phyloP scores from a whole-genome alignment of 30 jellyfish, hydroid and myxozoan species.

The Rhopilema esculentum region DNA sequence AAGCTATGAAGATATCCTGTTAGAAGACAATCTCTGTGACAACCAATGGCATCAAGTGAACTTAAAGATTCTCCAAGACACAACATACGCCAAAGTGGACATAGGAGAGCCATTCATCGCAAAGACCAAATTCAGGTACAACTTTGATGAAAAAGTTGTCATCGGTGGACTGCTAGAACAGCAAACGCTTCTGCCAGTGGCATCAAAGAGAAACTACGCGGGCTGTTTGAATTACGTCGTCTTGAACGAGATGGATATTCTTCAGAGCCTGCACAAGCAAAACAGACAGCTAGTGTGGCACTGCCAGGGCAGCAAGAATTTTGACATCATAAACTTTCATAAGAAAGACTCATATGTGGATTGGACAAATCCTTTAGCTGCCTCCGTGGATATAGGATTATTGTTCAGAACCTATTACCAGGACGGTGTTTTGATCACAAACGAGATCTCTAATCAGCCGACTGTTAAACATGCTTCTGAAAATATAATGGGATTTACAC shows the following conservation, averaged over 20 bases:
- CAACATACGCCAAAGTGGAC: constrained; percentile 57
- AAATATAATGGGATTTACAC: constrained; percentile 57
- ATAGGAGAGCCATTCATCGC: background rate
- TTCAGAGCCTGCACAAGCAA: constrained; percentile 26
- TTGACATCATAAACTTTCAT: constrained; percentile 53
- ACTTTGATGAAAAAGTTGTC: constrained; percentile 11
- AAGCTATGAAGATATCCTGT: constrained; percentile 31
- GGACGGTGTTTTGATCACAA: constrained; percentile 56
- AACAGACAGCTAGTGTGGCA: constrained; percentile 26
- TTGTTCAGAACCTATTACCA: constrained; percentile 71
- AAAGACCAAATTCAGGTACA: background rate
- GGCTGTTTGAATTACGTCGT: constrained; percentile 68
- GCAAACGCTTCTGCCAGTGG: background rate
- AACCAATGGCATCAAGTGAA: constrained; percentile 76
- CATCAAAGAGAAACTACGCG: constrained; percentile 50
- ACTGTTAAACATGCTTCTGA: constrained; percentile 28
- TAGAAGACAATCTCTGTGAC: constrained; percentile 62
- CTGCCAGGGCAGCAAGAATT: constrained; percentile 38
- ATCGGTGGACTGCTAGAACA: constrained; percentile 35
- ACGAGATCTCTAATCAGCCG: constrained; percentile 18
- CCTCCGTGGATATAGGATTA: constrained; percentile 42
- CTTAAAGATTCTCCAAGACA: constrained; percentile 27
- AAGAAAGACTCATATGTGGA: constrained; percentile 23
- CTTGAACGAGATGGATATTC: constrained; percentile 11
- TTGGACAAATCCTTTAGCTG: constrained; percentile 21